These are phyloP conservation scores for Ommatoiulus sabulosus DNA, from an alignment of 2,888 invertebrate species.

Conservation along the genomic window DNA sequence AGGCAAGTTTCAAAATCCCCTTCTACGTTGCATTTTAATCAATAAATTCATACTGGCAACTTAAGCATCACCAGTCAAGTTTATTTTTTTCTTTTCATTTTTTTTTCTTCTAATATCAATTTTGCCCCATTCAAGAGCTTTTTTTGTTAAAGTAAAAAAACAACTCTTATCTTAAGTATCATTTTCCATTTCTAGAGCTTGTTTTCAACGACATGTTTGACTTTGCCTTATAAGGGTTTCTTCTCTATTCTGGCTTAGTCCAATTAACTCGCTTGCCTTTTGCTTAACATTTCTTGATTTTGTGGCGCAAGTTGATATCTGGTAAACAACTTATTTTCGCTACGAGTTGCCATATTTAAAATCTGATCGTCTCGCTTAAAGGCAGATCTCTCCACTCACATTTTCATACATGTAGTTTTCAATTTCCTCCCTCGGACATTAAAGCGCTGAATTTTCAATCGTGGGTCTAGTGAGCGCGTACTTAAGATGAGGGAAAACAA, in stretches of 20 bases:
- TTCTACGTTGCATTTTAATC: too few relatives aligned
- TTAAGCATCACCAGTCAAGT: too few relatives aligned
- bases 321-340: slow-evolving; percentile 34
- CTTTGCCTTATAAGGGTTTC: background rate
- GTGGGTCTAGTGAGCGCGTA: background rate
- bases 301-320: background rate
- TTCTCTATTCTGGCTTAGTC: background rate
- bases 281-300: slow-evolving; percentile 24
- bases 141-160: background rate
- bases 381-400: background rate
- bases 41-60: too few relatives aligned
- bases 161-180: background rate
- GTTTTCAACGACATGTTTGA: background rate
- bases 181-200: background rate
- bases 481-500: background rate
- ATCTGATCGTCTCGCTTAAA: background rate
- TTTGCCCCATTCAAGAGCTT: background rate
- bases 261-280: background rate
- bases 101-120: too few relatives aligned
- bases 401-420: background rate
- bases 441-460: background rate
- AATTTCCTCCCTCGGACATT: slow-evolving; percentile 27
- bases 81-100: too few relatives aligned
- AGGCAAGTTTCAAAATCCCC: too few relatives aligned
- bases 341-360: background rate